A percentile compares a stretch with the other conserved stretches of the same genome.
These are phyloP conservation scores for Apomyelois bistriatella DNA, from an alignment of 2,888 invertebrate genomes.

Conservation along the genomic window DNA sequence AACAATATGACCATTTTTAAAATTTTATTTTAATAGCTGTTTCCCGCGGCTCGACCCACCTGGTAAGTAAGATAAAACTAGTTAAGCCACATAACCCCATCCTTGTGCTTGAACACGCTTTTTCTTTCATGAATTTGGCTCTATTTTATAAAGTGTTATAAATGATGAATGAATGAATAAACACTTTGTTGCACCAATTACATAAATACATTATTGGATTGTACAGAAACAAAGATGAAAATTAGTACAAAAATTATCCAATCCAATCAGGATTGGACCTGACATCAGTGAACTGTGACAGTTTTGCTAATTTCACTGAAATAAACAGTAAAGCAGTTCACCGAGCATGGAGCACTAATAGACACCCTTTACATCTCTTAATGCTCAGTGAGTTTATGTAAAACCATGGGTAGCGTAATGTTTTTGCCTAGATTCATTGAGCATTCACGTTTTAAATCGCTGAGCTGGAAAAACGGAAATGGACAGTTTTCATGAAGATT, in stretches of 20 bases:
- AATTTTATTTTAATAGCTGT: no score
- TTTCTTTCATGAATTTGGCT: neutral
- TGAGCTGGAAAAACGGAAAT: slow-evolving; percentile 28
- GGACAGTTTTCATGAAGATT: slow-evolving; percentile 14
- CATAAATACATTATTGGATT: no score
- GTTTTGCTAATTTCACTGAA: neutral
- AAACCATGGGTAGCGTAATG: slow-evolving; percentile 33
- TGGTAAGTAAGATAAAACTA: no score
- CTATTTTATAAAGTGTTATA: neutral
- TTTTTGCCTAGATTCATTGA: slow-evolving; percentile 39
- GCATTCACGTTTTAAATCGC: slow-evolving; percentile 37
- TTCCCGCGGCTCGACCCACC: no score
- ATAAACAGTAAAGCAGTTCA: neutral
- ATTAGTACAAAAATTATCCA: no score
- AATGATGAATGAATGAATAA: no score
- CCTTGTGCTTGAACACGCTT: no score
- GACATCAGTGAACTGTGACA: neutral
- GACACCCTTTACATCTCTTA: slow-evolving; percentile 24
- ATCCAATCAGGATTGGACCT: no score
- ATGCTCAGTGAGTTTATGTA: slow-evolving; percentile 36
- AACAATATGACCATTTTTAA: no score
- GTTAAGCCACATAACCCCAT: no score
- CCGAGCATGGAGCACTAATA: neutral
- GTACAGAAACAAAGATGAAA: no score
- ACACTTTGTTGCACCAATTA: no score